These are phyloP conservation scores for Zeuzera pyrina DNA, from an alignment of 2,888 invertebrate species.

Conservation along the genomic window DNA sequence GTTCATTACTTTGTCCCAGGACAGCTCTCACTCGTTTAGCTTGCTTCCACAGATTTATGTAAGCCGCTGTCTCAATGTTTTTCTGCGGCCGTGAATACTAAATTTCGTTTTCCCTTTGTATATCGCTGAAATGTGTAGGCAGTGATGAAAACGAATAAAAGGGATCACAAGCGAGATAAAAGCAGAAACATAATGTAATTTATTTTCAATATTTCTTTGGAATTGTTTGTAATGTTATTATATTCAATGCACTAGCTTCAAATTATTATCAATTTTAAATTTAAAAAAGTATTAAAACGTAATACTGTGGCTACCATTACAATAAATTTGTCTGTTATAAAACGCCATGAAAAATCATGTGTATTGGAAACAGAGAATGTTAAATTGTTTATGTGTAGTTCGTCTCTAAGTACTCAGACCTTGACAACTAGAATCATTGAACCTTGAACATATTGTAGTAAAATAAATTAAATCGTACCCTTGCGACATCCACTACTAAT, in stretches of 20 bases:
- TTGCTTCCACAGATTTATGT: slow-evolving; percentile 52
- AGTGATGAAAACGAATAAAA: slow-evolving; percentile 11
- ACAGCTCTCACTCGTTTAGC: slow-evolving; percentile 39
- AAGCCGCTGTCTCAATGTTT: slow-evolving; percentile 42
- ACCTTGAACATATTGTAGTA: slow-evolving; percentile 47
- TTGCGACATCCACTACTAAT: slow-evolving; percentile 2
- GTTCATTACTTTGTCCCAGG: slow-evolving; percentile 60
- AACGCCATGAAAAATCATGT: too few relatives aligned
- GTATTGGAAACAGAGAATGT: neutral
- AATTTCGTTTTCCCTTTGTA: slow-evolving; percentile 36
- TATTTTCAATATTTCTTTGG: too few relatives aligned
- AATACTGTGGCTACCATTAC: too few relatives aligned
- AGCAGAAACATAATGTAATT: too few relatives aligned
- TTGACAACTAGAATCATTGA: slow-evolving; percentile 36
- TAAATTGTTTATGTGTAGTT: slow-evolving; percentile 17
- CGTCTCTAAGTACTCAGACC: slow-evolving; percentile 35
- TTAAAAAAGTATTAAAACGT: too few relatives aligned
- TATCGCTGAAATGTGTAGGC: slow-evolving; percentile 31
- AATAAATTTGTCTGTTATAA: too few relatives aligned
- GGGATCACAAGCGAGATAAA: too few relatives aligned
- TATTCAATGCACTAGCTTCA: too few relatives aligned
- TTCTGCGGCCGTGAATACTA: slow-evolving; percentile 39
- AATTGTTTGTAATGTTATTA: too few relatives aligned
- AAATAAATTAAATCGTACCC: slow-evolving; percentile 12
- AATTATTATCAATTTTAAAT: too few relatives aligned